Base-by-base conservation (phyloP, 2,888 invertebrate genomes). In the Imbricaverruca yamaguchii region DNA sequence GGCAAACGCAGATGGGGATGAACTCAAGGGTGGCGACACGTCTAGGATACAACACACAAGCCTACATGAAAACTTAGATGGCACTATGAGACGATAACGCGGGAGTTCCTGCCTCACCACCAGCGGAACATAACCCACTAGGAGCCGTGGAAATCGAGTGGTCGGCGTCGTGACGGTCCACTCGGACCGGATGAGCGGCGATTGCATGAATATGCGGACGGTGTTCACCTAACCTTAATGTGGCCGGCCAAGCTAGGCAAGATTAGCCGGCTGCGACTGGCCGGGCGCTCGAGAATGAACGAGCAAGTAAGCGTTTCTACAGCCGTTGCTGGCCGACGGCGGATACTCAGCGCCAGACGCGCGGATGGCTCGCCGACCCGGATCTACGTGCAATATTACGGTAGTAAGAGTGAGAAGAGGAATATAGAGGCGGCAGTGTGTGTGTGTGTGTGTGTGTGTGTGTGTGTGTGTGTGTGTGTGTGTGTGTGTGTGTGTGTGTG, bases 171-270 rank as follows among this genome's bases (percentile, higher is more conserved):
- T 39, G 39, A 39, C 39, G 39, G 39, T 3, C 39, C 2, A 39
- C 39, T 4, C 39, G 4, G 39, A 39, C 39, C 39, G 39, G 39
- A 69, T 69, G 39, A 69, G 15, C 12, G 69, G 69, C n/a, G 69
- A 69, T 69, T 15, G 69, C 69, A 69, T 69, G 69, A 69, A 69
- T 69, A 69, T 69, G 15, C 69, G 69, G 69, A 69, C 69, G 69
- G 69, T 69, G 69, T 69, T 39, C 69, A 53, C 69, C 69, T 18
- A 69, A 53, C 53, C 59, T 11, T 15, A 15, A 15, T 25, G 10
- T 39, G 25, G 15, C 39, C 69, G 39, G 15, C 11, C 69, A n/a
- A 53, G 69, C 69, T 53, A 25, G 39, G 53, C 39, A 1, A n/a
- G n/a, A 13, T 9, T 13, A 25, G 11, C 67, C n/a, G 25, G 67